These are phyloP conservation scores for Manis javanica DNA, from an alignment of 2,797 vertebrate species.

Conservation along the genomic window DNA sequence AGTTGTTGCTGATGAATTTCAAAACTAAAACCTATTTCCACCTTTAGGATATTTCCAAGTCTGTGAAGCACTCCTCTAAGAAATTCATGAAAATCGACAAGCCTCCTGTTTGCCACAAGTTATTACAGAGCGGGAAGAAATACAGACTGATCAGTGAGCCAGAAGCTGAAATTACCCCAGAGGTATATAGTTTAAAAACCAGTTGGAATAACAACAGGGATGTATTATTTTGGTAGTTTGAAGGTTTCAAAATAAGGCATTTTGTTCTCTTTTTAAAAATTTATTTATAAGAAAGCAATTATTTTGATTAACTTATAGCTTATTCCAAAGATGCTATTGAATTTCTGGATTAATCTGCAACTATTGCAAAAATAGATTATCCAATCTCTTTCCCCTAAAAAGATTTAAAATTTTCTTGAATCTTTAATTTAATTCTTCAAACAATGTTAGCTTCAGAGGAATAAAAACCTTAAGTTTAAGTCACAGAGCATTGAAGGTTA, in stretches of 20 bases:
- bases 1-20: background rate
- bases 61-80: conserved; percentile 84
- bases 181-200: conserved; percentile 82
- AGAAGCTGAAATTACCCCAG: conserved; percentile 91
- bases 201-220: background rate
- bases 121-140: conserved; percentile 88
- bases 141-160: conserved; percentile 91
- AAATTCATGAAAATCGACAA: conserved; percentile 91
- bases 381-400: background rate
- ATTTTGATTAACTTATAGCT: background rate
- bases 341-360: conserved; percentile 40
- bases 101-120: conserved; percentile 90
- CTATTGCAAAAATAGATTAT: background rate
- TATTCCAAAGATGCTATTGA: background rate
- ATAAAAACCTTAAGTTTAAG: conserved; percentile 32
- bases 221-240: background rate
- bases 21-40: background rate
- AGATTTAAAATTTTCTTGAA: background rate
- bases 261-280: background rate
- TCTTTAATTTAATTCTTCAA: conserved; percentile 33
- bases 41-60: conserved; percentile 90
- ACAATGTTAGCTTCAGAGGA: background rate
- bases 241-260: background rate
- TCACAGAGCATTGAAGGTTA: conserved; percentile 37
- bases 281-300: background rate